Evolutionary conservation across 2,888 invertebrate genomes (phyloP).

Genomic region (Ischnus inquisitorius): DNA sequence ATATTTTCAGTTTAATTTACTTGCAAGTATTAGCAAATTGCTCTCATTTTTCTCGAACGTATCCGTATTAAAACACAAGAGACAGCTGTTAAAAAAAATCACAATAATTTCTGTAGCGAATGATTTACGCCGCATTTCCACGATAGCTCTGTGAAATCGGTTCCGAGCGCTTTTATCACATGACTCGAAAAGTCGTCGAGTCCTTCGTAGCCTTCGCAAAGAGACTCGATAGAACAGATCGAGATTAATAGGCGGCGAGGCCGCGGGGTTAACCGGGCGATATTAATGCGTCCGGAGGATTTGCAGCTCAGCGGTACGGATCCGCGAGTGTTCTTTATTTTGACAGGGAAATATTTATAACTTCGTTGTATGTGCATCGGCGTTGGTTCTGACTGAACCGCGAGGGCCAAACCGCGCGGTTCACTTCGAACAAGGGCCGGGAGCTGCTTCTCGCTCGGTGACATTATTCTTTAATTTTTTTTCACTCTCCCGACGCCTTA

Average conservation of each 20-base stretch:
- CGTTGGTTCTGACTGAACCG: conserved; percentile 23
- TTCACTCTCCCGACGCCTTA: conserved; percentile 68
- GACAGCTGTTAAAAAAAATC: not conserved
- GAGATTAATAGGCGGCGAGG: conserved; percentile 34
- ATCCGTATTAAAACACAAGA: too few species aligned
- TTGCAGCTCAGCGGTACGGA: conserved; percentile 60
- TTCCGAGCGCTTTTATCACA: not conserved
- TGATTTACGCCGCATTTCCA: not conserved
- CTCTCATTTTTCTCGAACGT: too few species aligned
- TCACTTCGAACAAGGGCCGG: conserved; percentile 23
- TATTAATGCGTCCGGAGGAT: conserved; percentile 75
- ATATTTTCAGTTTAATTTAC: too few species aligned
- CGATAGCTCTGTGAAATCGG: not conserved
- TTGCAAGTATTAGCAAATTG: too few species aligned
- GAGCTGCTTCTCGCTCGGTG: conserved; percentile 43
- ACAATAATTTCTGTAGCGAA: not conserved
- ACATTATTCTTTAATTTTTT: conserved; percentile 41
- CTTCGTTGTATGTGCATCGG: conserved; percentile 31
- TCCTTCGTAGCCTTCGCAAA: not conserved
- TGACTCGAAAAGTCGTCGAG: not conserved
- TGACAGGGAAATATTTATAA: conserved; percentile 78
- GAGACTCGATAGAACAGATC: conserved; percentile 17
- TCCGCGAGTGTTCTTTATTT: conserved; percentile 74
- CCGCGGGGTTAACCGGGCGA: conserved; percentile 49
- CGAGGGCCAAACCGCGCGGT: not conserved